Evolutionary conservation across 2,888 invertebrate species (phyloP), one percentile per base, ranked within the genome.

Genomic region (Lasioglossum lativentre): DNA sequence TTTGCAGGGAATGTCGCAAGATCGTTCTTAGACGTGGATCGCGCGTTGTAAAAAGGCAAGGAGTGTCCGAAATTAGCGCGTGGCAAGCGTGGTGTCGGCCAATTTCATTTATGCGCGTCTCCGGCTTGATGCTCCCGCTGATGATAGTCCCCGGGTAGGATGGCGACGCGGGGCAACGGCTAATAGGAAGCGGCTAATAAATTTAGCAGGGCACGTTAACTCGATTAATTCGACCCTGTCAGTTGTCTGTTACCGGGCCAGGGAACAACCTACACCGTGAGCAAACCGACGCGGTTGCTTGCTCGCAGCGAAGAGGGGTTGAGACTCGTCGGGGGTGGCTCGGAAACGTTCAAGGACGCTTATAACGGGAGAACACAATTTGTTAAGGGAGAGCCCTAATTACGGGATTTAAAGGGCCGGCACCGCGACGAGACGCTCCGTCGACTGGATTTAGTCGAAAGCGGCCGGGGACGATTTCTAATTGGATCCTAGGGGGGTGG

Each of bases 181-280:
- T 87, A 89, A 89, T 91, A 86, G 90, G 89, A 90, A 90, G 87
- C 80, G 89, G 75, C 88, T 91, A 88, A 90, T 91, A 91, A 91
- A 90, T 88, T 90, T 91, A 90, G 79, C 87, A 47, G 80, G 82
- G 83, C 85, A 86, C 84, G 85, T 92, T 92, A 90, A 92, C 87
- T 90, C 88, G 86, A 91, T 92, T 90, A 88, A 88, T 83, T 89
- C 88, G 76, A 59, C 78, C 68, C 78, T 56, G 80, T 70, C 76
- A 40, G 68, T 75, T 71, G 79, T 83, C 82, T 70, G 71, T 72
- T 59, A 68, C 78, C 78, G 40, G 79, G 52, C 80, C 38, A 59
- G 40, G 52, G 75, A 78, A 78, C 63, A 78, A 78, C 63, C 12
- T 42, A 16, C 27, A 42, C 63, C 34, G 72, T 8, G 16, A 34